Base-by-base conservation (phyloP, 2,113 vertebrate genomes). In the Pterocles gutturalis region DNA sequence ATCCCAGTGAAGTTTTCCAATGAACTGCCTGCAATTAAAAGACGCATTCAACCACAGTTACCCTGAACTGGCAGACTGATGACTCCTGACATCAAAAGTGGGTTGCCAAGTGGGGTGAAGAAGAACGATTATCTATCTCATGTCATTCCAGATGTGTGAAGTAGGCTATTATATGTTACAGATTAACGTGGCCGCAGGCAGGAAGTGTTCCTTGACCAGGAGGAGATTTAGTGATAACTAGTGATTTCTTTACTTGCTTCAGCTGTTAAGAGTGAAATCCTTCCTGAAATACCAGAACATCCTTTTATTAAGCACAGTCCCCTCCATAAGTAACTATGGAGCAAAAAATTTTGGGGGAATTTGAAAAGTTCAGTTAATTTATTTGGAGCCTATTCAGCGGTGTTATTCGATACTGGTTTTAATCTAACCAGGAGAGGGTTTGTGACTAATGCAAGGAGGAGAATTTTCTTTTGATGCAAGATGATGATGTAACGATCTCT, bases 201-300 rank as follows among this genome's bases (percentile, higher is more conserved):
- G 94, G 89, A 95, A 95, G 43, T 46, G n/a, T 95, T 92, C 51
- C 80, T 89, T 64, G 65, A 91, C 36, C 61, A 84, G 83, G 83
- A 97, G 90, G 76, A 92, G 91, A 95, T 96, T 69, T 89, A 76
- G 55, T 4, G 76, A 87, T 93, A 96, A 80, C 22, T 21, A 13
- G 31, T 83, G 48, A 90, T 91, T 94, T 90, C 75, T 94, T 95
- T 83, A 62, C 46, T 77, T 69, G 49, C 62, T 82, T 87, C 89
- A 88, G 67, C 66, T 83, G 55, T 48, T 67, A 60, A 81, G 85
- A 90, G 85, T 73, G 86, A 93, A 96, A 93, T 28, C 53, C 33
- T 92, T 81, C 79, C 79, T 81, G 85, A 96, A 96, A 94, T 41
- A 81, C 26, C 53, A 83, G 34, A n/a, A 88, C 33, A 70, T 20